Evolutionary conservation across 2,888 invertebrate genomes (phyloP), one percentile per base, ranked within the genome.

Genomic region (Cyaniris semiargus): DNA sequence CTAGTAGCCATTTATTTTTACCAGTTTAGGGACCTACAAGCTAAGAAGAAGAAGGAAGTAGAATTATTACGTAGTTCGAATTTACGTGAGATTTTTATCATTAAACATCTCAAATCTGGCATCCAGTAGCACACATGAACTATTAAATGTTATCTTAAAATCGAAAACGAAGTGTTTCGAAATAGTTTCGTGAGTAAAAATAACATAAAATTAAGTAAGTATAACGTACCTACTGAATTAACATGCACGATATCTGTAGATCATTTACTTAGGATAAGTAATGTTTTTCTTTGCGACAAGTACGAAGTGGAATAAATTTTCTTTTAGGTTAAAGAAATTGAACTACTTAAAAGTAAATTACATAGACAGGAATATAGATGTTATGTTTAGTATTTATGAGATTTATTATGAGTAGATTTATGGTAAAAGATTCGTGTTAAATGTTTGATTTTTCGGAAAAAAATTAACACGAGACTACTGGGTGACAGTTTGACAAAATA

Each of bases 171-270:
- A 70, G 8, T 31, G n/a, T 71, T 71, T 38, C 34, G n/a, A 71
- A 71, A 71, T 21, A 38, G 70, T 71, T 71, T 34, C 70, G 70
- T 71, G 34, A 71, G n/a, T 38, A 71, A 70, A 70, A 71, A 38
- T 70, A 70, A n/a, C 3, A 70, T 21, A 71, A 34, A 71, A 18
- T n/a, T n/a, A n/a, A n/a, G 1, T 21, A 71, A 70, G 8, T 71
- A n/a, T 71, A 66, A 15, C 66, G 7, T 15, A 27, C 27, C 2
- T 15, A 27, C 27, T 27, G 15, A 27, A 27, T 66, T 66, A 15
- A 66, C 27, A 27, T 66, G 27, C 27, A 15, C 13, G 27, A 27
- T 66, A 66, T 27, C 60, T 10, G 23, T 27, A 60, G 60, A 60
- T 60, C 60, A 60, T 60, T 60, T 60, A 23, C 23, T 21, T 10